Conservation (phyloP, 2,888 invertebrate genomes). For the Didymodactylos carnosus region DNA sequence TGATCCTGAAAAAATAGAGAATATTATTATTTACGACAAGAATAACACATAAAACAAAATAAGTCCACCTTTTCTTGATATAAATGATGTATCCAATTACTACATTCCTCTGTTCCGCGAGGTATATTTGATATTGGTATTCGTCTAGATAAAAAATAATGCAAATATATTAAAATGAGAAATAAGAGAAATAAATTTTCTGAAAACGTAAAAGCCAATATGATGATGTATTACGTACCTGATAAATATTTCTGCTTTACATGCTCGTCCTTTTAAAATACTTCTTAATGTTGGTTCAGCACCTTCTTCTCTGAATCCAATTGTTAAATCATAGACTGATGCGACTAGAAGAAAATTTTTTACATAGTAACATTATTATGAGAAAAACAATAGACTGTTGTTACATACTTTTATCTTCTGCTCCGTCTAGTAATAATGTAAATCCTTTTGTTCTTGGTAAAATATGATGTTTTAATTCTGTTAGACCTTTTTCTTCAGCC, state of each 20-base stretch:
- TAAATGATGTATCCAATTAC: constrained; percentile 59
- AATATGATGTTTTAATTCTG: constrained; percentile 64
- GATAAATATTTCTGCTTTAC: constrained; percentile 19
- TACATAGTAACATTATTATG: neutral
- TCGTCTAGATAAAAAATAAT: constrained; percentile 38
- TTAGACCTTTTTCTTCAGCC: constrained; percentile 62
- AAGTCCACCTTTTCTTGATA: constrained; percentile 55
- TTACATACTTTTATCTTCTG: constrained; percentile 43
- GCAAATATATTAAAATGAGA: constrained; percentile 49
- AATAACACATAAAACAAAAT: neutral
- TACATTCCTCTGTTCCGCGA: constrained; percentile 48
- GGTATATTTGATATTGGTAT: constrained; percentile 63
- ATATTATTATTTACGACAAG: constrained; percentile 50
- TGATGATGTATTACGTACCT: constrained; percentile 42
- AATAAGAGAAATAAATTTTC: no score
- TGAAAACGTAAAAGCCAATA: no score
- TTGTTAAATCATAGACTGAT: constrained; percentile 57
- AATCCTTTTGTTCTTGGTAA: constrained; percentile 88
- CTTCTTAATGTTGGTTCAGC: constrained; percentile 27
- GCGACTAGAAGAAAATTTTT: constrained; percentile 33
- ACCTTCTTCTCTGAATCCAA: constrained; percentile 29
- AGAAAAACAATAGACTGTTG: no score
- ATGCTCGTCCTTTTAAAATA: constrained; percentile 25
- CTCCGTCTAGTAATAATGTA: constrained; percentile 57
- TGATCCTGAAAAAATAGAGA: constrained; percentile 34